Evolutionary conservation across 1,140 invertebrate species (phyloP).

Genomic region (Bombus superbus): DNA sequence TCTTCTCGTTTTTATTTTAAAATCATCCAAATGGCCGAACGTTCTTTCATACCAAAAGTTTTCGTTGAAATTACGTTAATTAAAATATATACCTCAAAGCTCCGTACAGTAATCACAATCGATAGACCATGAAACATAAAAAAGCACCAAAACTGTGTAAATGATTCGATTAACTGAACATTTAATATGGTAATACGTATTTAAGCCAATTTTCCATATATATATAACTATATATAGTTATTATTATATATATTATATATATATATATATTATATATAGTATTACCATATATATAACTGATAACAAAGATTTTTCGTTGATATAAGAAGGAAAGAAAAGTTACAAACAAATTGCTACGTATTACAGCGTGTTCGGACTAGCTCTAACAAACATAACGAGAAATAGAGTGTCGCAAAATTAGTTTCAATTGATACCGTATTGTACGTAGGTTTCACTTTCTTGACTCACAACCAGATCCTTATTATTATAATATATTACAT

Average conservation of each 20-base stretch:
- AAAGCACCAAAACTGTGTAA: too few relatives aligned
- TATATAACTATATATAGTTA: too few relatives aligned
- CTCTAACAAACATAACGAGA: not conserved
- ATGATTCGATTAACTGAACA: too few relatives aligned
- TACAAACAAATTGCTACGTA: not conserved
- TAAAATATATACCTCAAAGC: not conserved
- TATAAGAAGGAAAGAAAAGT: not conserved
- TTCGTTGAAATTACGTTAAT: not conserved
- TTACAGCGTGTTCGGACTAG: not conserved
- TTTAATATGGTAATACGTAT: not conserved
- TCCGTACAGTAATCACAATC: too few relatives aligned
- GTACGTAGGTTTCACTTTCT: not conserved
- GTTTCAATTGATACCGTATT: not conserved
- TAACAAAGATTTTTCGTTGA: not conserved
- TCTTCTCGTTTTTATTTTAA: not conserved
- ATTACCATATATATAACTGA: too few relatives aligned
- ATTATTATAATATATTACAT: not conserved
- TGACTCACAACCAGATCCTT: not conserved
- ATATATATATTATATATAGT: too few relatives aligned
- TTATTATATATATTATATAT: too few relatives aligned
- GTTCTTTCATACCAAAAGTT: not conserved
- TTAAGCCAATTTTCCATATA: too few relatives aligned
- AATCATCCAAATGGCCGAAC: not conserved
- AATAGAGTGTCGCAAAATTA: not conserved
- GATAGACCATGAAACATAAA: too few relatives aligned